Percentiles rank a stretch among this genome's conserved stretches.
phyloP scores from a whole-genome alignment of 1,140 invertebrate genomes.

The Dreissena polymorpha region DNA sequence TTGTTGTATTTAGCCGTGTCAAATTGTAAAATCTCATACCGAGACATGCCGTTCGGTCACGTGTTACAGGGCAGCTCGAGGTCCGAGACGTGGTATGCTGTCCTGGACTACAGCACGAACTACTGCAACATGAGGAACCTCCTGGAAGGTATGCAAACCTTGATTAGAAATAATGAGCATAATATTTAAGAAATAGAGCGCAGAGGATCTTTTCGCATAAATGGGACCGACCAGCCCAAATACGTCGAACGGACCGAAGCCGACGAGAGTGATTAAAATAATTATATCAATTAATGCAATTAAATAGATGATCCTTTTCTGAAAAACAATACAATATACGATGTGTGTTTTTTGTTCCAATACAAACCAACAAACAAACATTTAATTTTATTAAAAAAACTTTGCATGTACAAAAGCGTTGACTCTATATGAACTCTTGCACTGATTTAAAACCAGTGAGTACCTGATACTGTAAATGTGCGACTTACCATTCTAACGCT shows the following conservation, averaged over 20 bases:
- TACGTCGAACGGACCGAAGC: neutral
- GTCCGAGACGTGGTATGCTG: conserved; percentile 80
- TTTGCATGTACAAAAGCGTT: neutral
- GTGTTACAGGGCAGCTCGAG: conserved; percentile 78
- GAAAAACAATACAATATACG: too few species aligned
- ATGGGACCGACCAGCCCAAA: neutral
- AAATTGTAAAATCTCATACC: too few species aligned
- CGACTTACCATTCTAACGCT: neutral
- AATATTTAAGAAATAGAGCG: neutral
- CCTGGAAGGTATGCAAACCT: conserved; percentile 72
- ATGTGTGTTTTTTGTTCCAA: too few species aligned
- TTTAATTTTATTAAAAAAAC: neutral
- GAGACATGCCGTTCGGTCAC: neutral
- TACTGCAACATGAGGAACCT: conserved; percentile 82
- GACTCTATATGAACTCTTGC: neutral
- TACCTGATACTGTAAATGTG: neutral
- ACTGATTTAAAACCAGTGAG: neutral
- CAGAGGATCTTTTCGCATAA: neutral
- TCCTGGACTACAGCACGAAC: conserved; percentile 81
- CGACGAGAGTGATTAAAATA: neutral
- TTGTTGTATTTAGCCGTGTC: too few species aligned
- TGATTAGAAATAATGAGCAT: neutral
- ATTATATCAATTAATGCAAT: neutral
- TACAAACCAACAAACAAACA: neutral
- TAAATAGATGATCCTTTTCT: too few species aligned